phyloP scores from a whole-genome alignment of 2,797 vertebrate species.

The Anisognathus igniventris region DNA sequence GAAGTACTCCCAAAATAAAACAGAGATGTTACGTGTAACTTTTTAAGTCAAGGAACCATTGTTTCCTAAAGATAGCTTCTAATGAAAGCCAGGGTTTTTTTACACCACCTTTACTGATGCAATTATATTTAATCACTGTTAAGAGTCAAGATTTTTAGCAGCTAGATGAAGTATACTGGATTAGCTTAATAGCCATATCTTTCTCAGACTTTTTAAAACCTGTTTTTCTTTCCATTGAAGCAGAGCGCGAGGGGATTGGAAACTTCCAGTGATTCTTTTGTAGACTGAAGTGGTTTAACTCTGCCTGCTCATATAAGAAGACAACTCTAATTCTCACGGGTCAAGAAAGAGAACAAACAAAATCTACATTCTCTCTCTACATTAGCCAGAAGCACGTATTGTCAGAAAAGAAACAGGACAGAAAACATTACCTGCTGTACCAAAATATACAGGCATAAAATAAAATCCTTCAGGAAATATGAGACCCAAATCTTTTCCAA shows the following conservation, averaged over 20 bases:
- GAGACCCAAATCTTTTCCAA: not conserved
- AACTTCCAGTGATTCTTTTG: not conserved
- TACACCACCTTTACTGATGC: not conserved
- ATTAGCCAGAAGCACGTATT: not conserved
- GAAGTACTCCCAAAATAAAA: not conserved
- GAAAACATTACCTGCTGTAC: not conserved
- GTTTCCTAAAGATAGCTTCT: constrained; percentile 14
- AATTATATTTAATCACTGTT: constrained; percentile 20
- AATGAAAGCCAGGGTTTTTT: not conserved
- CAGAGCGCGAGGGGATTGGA: not conserved
- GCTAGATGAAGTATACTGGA: not conserved
- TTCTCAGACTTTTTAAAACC: not conserved
- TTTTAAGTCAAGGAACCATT: not conserved
- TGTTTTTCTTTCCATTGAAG: not conserved
- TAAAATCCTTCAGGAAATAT: not conserved
- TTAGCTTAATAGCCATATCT: not conserved
- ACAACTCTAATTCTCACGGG: not conserved
- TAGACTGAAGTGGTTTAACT: not conserved
- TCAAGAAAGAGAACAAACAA: constrained; percentile 1
- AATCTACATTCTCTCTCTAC: not conserved
- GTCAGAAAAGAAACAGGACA: not conserved
- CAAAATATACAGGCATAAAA: not conserved
- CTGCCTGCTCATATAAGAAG: not conserved
- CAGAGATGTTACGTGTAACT: not conserved
- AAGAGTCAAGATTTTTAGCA: constrained; percentile 1